These are phyloP conservation scores for Egretta garzetta DNA, from an alignment of 2,113 vertebrate species.

Conservation along the genomic window DNA sequence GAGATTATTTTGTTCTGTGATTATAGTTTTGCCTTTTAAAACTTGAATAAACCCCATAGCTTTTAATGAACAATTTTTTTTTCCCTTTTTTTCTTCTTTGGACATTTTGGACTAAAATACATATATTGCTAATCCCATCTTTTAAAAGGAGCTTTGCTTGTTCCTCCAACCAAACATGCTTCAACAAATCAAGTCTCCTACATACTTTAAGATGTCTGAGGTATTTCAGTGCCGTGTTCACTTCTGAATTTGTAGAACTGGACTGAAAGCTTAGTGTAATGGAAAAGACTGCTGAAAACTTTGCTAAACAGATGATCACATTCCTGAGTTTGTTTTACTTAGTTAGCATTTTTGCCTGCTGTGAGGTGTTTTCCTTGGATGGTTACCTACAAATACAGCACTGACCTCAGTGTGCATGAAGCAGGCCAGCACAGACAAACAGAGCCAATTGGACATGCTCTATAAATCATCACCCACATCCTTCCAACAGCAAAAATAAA, in stretches of 20 bases:
- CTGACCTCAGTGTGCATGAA: conserved; percentile 64
- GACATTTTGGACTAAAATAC: background rate
- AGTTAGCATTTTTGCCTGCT: conserved; percentile 68
- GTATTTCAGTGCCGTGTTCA: background rate
- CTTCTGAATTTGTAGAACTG: background rate
- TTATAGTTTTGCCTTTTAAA: background rate
- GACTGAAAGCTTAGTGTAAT: background rate
- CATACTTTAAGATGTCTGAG: background rate
- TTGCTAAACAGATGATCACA: conserved; percentile 67
- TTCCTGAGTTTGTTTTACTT: conserved; percentile 74
- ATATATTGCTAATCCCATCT: background rate
- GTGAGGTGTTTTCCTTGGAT: conserved; percentile 78
- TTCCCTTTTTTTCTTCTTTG: background rate
- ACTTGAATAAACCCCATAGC: background rate
- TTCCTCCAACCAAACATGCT: background rate
- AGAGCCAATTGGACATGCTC: conserved; percentile 74
- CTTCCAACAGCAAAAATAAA: conserved; percentile 75
- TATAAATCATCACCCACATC: conserved; percentile 81
- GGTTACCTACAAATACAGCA: conserved; percentile 66
- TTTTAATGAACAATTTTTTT: background rate
- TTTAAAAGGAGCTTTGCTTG: background rate
- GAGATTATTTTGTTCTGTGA: background rate
- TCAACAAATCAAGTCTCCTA: background rate
- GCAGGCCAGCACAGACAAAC: conserved; percentile 71
- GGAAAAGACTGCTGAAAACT: conserved; percentile 56